A percentile compares a stretch with the other conserved stretches of the same genome.
Evolutionary conservation across 2,888 invertebrate genomes (phyloP).

Genomic region (Syrphus vitripennis): DNA sequence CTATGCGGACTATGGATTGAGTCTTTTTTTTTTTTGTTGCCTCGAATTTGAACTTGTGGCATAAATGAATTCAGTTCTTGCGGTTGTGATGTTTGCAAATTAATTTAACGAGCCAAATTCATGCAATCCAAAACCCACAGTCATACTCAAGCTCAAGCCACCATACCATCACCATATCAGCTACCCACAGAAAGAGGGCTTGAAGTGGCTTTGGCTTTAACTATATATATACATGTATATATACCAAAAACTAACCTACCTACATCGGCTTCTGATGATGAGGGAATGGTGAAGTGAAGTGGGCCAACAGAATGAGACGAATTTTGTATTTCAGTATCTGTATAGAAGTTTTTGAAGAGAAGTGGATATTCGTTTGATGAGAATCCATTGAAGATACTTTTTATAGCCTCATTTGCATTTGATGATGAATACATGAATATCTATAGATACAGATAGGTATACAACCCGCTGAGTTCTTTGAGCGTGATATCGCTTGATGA

Average conservation of each 20-base stretch:
- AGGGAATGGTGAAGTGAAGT: neutral
- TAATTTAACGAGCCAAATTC: constrained; percentile 65
- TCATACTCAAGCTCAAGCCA: neutral
- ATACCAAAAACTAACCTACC: neutral
- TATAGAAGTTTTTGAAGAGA: constrained; percentile 8
- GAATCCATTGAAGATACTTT: constrained; percentile 46
- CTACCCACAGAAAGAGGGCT: neutral
- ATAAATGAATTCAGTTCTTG: constrained; percentile 52
- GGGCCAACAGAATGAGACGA: neutral
- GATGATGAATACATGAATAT: constrained; percentile 11
- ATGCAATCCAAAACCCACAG: constrained; percentile 38
- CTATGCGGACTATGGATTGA: neutral
- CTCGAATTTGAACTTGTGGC: constrained; percentile 31
- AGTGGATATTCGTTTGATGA: constrained; percentile 50
- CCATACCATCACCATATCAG: no score
- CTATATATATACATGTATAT: neutral
- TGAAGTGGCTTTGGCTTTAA: neutral
- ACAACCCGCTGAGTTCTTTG: neutral
- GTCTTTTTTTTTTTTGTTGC: no score
- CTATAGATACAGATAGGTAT: neutral
- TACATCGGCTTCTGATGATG: neutral
- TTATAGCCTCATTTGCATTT: constrained; percentile 54
- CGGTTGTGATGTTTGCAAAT: constrained; percentile 63
- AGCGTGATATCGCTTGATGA: neutral
- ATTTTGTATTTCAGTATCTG: constrained; percentile 25